Evolutionary conservation across 2,113 vertebrate genomes (phyloP), one percentile per base, ranked within the genome.

Genomic region (Xenus cinereus): DNA sequence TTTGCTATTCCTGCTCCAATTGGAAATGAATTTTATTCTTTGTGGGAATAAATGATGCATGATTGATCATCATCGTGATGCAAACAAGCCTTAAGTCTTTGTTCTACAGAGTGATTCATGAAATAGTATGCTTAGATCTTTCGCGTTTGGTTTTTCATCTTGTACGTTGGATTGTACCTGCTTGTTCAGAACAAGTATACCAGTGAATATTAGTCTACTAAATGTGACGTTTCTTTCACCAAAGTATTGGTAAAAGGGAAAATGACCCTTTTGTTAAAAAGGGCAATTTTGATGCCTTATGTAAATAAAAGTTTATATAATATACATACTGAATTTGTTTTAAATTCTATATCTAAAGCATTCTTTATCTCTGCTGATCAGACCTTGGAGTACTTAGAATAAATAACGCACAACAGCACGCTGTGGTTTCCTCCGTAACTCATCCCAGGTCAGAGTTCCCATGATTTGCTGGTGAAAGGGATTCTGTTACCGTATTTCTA

Each of bases 251-350:
- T 88, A 91, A 73, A 87, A 90, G 91, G 95, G 92, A 72, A 93
- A 73, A 68, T 27, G 57, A 51, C 88, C 81, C 73, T 97, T 93
- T 96, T 97, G 59, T 96, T 92, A 73, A 93, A 95, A 97, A 84
- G 95, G 89, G 90, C 89, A 93, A 57, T 83, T 90, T 89, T 82
- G 83, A 93, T 95, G 96, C 94, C 94, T 97, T 96, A 94, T 96
- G 78, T 97, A 96, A 98, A 98, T 97, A 98, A 94, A 97, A 94
- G 46, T 95, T 97, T 91, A 84, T 77, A 43, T 87, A 60, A 95
- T 89, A 63, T 75, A 78, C 27, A 30, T 46, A 72, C 54, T 90
- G 84, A 74, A 81, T 90, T 97, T 90, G 43, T 93, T 97, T 95
- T 67, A 75, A 78, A 95, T 93, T 95, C 72, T 94, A 91, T 94